Percentiles rank a stretch among this genome's conserved stretches.
Conservation (phyloP, 2,797 vertebrate species). For the Erpetoichthys calabaricus region DNA sequence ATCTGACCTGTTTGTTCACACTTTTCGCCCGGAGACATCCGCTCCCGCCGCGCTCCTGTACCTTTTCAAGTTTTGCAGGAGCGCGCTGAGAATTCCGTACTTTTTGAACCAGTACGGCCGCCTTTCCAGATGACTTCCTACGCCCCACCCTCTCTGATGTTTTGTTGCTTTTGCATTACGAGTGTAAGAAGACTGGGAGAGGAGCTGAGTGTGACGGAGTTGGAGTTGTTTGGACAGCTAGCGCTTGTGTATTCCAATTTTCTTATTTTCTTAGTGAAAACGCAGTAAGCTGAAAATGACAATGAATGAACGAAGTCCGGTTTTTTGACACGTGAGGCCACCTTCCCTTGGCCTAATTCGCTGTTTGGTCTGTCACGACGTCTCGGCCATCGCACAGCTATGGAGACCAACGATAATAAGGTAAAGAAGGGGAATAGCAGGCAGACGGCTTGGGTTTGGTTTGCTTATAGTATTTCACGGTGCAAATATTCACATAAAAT, state of each 20-base stretch:
- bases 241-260: too few relatives aligned
- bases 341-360: conserved; percentile 24
- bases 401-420: conserved; percentile 55
- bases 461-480: too few relatives aligned
- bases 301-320: conserved; percentile 40
- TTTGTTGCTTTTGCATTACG: conserved; percentile 25
- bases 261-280: conserved; percentile 9
- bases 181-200: conserved; percentile 14
- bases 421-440: conserved; percentile 22
- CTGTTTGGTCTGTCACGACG: conserved; percentile 18
- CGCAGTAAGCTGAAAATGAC: conserved; percentile 18
- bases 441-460: too few relatives aligned
- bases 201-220: conserved; percentile 20
- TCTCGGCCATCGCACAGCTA: conserved; percentile 34
- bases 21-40: too few relatives aligned
- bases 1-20: too few relatives aligned
- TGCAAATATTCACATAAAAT: too few relatives aligned
- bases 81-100: not conserved
- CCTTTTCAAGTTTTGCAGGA: too few relatives aligned
- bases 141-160: conserved; percentile 16
- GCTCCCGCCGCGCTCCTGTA: too few relatives aligned
- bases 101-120: conserved; percentile 30
- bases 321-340: conserved; percentile 40
- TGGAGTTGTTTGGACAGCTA: too few relatives aligned
- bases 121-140: conserved; percentile 49